phyloP scores from a whole-genome alignment of 2,888 invertebrate genomes.

The Synanthedon formicaeformis region DNA sequence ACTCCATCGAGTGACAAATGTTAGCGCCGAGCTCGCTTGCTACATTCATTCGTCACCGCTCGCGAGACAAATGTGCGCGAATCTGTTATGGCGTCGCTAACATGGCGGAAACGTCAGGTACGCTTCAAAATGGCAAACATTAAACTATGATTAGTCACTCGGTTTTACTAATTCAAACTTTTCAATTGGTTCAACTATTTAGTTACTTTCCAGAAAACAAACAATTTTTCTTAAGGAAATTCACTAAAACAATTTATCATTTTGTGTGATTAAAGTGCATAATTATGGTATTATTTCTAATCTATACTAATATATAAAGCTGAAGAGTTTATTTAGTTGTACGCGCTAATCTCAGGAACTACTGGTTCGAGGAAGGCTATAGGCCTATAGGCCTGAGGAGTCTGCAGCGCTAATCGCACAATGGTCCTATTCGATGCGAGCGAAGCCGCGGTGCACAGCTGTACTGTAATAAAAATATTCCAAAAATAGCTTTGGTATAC shows the following conservation, averaged over 20 bases:
- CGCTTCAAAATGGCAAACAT: background rate
- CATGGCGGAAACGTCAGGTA: constrained; percentile 8
- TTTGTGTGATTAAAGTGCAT: too few relatives aligned
- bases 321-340: too few relatives aligned
- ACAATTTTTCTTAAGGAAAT: too few relatives aligned
- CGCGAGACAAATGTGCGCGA: constrained; percentile 20
- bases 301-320: too few relatives aligned
- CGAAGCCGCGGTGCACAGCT: background rate
- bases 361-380: too few relatives aligned
- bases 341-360: too few relatives aligned
- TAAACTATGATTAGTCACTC: background rate
- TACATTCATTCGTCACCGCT: constrained; percentile 7
- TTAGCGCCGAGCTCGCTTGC: constrained; percentile 13
- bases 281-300: too few relatives aligned
- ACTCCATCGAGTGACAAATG: constrained; percentile 2
- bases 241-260: too few relatives aligned
- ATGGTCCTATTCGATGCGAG: background rate
- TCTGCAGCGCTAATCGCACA: too few relatives aligned
- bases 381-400: too few relatives aligned
- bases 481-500: constrained; percentile 19
- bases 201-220: background rate
- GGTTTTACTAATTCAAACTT: background rate
- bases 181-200: background rate
- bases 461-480: too few relatives aligned
- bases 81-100: constrained; percentile 20